Percentiles rank a stretch among this genome's conserved stretches.
Evolutionary conservation across 2,888 invertebrate species (phyloP).

Genomic region (Stratiomys singularior): DNA sequence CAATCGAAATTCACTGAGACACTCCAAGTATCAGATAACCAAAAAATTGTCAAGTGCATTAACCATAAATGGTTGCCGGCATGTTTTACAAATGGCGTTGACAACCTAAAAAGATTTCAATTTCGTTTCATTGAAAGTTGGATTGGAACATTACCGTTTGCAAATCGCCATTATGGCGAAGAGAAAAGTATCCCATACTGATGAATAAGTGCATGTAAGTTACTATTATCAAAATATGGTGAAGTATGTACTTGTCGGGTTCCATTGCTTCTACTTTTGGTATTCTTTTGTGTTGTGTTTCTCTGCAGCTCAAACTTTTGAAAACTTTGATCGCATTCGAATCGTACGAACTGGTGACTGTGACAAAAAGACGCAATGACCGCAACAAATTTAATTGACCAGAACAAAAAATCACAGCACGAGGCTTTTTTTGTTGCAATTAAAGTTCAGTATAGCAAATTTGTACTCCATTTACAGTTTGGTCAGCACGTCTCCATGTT

Average conservation of each 20-base stretch:
- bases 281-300: background rate
- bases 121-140: conserved; percentile 23
- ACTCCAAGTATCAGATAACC: background rate
- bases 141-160: background rate
- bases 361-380: conserved; percentile 42
- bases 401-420: conserved; percentile 34
- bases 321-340: background rate
- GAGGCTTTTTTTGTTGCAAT: conserved; percentile 36
- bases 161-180: background rate
- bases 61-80: background rate
- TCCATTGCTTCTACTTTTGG: background rate
- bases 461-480: conserved; percentile 42
- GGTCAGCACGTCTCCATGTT: conserved; percentile 12
- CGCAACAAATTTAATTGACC: conserved; percentile 21
- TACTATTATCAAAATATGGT: background rate
- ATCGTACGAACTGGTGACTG: background rate
- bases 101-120: background rate
- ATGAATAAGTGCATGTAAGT: background rate
- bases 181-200: background rate
- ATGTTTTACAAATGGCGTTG: too few species aligned
- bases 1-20: background rate
- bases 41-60: background rate
- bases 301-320: background rate
- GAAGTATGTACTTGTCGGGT: background rate
- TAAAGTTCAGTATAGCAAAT: conserved; percentile 17